Conservation (phyloP, 2,113 vertebrate species). For the Nyctereutes procyonoides region DNA sequence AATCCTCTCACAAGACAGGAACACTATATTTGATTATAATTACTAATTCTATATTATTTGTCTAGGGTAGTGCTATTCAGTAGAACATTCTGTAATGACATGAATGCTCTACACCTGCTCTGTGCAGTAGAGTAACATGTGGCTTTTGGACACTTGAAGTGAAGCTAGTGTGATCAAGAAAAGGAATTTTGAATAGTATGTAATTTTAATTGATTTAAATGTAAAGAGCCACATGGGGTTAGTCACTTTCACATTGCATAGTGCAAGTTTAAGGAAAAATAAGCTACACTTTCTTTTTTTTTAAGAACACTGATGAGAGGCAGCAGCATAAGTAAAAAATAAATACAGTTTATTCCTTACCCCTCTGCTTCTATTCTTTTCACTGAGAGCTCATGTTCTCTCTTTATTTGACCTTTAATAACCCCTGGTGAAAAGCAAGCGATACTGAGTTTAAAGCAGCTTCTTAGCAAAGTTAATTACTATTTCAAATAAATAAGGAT, state of each 20-base stretch:
- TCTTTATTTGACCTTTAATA: not conserved
- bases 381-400: not conserved
- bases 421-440: not conserved
- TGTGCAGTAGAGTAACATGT: not conserved
- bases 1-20: not conserved
- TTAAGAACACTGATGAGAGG: not conserved
- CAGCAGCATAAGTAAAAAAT: not conserved
- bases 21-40: not conserved
- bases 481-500: constrained; percentile 33
- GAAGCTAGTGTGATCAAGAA: not conserved
- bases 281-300: not conserved
- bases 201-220: constrained; percentile 13
- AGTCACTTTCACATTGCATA: not conserved
- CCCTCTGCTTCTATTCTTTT: not conserved
- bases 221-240: not conserved
- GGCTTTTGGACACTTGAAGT: not conserved
- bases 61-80: not conserved
- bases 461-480: not conserved
- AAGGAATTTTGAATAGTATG: not conserved
- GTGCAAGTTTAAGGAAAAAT: not conserved
- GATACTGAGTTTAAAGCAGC: not conserved
- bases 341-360: not conserved
- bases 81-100: not conserved
- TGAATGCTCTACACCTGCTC: not conserved
- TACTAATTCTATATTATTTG: not conserved